Evolutionary conservation across 2,797 vertebrate genomes (phyloP).

Genomic region (Pseudochromis fuscus): DNA sequence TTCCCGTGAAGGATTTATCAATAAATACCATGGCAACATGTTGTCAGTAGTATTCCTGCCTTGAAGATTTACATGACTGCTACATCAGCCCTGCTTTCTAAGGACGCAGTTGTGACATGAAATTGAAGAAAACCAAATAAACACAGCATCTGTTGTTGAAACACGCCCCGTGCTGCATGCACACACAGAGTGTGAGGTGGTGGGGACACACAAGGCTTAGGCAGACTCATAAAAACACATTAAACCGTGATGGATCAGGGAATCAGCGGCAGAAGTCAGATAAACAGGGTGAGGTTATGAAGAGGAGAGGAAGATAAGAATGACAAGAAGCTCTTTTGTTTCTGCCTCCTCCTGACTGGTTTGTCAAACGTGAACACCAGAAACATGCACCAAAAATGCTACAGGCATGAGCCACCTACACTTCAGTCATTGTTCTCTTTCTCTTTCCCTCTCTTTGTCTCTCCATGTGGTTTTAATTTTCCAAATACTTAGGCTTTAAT

Average conservation of each 20-base stretch:
- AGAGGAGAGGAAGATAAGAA: conserved; percentile 49
- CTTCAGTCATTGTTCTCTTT: conserved; percentile 55
- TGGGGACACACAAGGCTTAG: conserved; percentile 15
- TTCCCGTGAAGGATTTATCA: conserved; percentile 36
- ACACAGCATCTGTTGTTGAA: conserved; percentile 10
- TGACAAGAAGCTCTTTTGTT: conserved; percentile 58
- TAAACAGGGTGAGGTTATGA: conserved; percentile 60
- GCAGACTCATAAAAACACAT: conserved; percentile 62
- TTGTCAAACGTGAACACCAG: conserved; percentile 44
- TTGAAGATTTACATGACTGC: conserved; percentile 36
- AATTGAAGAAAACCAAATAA: conserved; percentile 37
- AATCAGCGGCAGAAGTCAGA: conserved; percentile 56
- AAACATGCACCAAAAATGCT: conserved; percentile 34
- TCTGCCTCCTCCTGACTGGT: conserved; percentile 40
- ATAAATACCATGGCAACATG: conserved; percentile 43
- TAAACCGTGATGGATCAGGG: conserved; percentile 63
- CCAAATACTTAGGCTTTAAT: conserved; percentile 71
- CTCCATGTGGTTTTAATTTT: conserved; percentile 64
- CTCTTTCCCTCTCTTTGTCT: conserved; percentile 18
- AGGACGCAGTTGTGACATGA: conserved; percentile 25
- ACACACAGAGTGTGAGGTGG: conserved; percentile 16
- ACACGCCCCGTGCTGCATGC: conserved; percentile 19
- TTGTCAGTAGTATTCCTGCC: conserved; percentile 32
- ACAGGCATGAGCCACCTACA: conserved; percentile 57
- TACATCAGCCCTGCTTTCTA: conserved; percentile 20